Evolutionary conservation across 1,140 invertebrate species (phyloP).

Genomic region (Drosophila bocqueti): DNA sequence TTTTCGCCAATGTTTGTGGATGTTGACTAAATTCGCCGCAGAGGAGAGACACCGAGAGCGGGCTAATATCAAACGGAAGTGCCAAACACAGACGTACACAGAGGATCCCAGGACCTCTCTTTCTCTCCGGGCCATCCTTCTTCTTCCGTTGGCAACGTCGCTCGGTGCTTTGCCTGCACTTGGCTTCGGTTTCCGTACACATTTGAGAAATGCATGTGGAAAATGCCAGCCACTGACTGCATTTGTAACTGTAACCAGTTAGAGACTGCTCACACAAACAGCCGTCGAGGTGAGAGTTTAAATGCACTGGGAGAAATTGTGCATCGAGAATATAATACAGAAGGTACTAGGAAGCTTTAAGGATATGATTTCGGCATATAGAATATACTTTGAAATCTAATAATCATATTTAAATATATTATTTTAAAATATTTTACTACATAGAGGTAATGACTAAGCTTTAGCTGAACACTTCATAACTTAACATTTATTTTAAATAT

Average conservation of each 20-base stretch:
- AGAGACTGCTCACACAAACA: conserved; percentile 28
- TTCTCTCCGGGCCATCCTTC: conserved; percentile 63
- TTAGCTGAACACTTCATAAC: background rate
- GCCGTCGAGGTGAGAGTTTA: conserved; percentile 1
- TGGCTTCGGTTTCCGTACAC: conserved; percentile 75
- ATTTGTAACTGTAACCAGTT: conserved; percentile 67
- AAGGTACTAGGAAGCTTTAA: background rate
- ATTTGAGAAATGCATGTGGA: conserved; percentile 82
- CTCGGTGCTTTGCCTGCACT: conserved; percentile 61
- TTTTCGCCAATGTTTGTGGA: conserved; percentile 53
- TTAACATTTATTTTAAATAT: no score
- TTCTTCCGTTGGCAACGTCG: conserved; percentile 60
- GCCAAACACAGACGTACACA: conserved; percentile 54
- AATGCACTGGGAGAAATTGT: conserved; percentile 13
- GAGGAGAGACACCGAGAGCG: conserved; percentile 61
- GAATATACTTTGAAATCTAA: no score
- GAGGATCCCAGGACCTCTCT: conserved; percentile 4
- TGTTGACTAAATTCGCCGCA: conserved; percentile 74
- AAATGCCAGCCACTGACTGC: conserved; percentile 70
- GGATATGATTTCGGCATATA: background rate
- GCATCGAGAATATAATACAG: background rate
- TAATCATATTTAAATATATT: no score
- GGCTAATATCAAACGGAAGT: conserved; percentile 81
- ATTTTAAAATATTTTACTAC: background rate
- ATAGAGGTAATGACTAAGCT: background rate